Base-by-base conservation (phyloP, 2,797 vertebrate species). In the Pelobates cultripes region DNA sequence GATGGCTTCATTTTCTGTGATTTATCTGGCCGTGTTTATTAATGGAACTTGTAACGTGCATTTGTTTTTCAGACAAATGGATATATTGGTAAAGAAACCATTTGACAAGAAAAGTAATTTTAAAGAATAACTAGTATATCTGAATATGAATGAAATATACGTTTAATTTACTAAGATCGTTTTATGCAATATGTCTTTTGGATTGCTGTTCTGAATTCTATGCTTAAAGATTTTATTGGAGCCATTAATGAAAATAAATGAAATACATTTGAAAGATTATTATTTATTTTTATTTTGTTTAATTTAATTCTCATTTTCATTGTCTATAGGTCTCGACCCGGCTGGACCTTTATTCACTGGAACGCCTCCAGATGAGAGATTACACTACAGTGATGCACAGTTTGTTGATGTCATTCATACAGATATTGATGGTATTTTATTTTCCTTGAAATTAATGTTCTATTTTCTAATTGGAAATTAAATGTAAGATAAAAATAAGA, bases 351-450 rank as follows among this genome's bases (percentile, higher is more conserved):
- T 89, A 1, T 99, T 97, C 89, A 93, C 92, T 75, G 85, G 88
- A 17, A 91, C 92, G 28, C 87, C 90, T 0, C 88, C 90, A 0
- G 91, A 94, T 13, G 78, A 86, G 55, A 93, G 96, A 75, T 89
- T 99, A 87, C 95, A 98, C 91, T 91, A 90, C 0, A 92, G 89
- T 0, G 98, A 99, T 81, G 98, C 97, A 43, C 91, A 93, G 81
- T 97, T 99, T 88, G 97, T 99, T 75, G 98, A 99, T 81, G 95
- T 99, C 0, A 94, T 99, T 60, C 98, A 99, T 91, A 95, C 97
- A 4, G 96, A 99, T 88, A 91, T 84, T 86, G 89, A 96, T 89
- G 96, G 97, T 98, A 95, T 95, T 5, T 28, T 10, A 10, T 51
- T 51, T 51, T 51, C 45, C 47, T 6, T 51, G 10, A 2, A 51